These are phyloP conservation scores for Smittia sp. DNA, from an alignment of 2,888 invertebrate genomes.

Conservation along the genomic window DNA sequence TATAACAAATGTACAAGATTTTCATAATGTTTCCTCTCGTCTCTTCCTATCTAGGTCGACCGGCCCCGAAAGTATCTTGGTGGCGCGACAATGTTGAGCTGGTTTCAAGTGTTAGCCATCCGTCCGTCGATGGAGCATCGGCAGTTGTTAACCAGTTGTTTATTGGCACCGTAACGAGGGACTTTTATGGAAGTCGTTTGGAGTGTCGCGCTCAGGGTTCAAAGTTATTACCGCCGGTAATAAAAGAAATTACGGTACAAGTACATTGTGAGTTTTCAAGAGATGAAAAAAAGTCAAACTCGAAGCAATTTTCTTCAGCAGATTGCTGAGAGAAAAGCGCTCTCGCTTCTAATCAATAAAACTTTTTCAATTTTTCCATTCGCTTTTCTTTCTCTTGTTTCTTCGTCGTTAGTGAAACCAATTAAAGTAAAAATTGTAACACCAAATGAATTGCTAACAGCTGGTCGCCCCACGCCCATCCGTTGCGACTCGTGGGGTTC, in stretches of 20 bases:
- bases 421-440: conserved; percentile 71
- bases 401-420: conserved; percentile 67
- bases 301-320: background rate
- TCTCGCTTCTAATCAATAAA: background rate
- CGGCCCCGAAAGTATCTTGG: conserved; percentile 79
- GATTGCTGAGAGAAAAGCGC: background rate
- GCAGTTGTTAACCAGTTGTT: conserved; percentile 73
- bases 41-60: conserved; percentile 62
- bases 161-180: conserved; percentile 67
- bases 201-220: conserved; percentile 77
- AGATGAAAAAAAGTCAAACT: background rate
- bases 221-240: conserved; percentile 65
- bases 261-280: conserved; percentile 61
- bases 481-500: conserved; percentile 80
- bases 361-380: conserved; percentile 24
- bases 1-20: conserved; percentile 11
- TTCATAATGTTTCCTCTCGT: background rate
- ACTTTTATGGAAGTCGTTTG: conserved; percentile 69
- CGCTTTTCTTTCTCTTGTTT: conserved; percentile 39
- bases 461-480: conserved; percentile 69
- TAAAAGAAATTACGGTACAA: conserved; percentile 72
- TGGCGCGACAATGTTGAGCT: conserved; percentile 69
- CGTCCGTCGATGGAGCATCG: conserved; percentile 59
- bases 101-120: conserved; percentile 69
- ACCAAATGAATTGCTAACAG: conserved; percentile 68